Conservation (phyloP, 2,797 vertebrate genomes). For the Falco cherrug region DNA sequence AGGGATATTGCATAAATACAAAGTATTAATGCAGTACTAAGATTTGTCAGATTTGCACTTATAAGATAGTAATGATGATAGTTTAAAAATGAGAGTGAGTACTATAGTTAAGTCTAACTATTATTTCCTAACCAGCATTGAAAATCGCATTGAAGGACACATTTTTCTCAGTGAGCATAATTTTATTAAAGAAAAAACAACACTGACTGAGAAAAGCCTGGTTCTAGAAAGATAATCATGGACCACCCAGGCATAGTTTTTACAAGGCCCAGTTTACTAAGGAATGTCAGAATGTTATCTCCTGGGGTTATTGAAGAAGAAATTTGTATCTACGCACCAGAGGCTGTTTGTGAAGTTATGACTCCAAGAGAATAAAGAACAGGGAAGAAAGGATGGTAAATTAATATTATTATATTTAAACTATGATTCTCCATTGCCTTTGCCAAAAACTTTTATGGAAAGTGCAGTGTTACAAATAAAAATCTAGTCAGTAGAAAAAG, state of each 20-base stretch:
- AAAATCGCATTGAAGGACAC: slow-evolving; percentile 20
- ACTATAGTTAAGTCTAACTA: neutral
- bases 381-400: neutral
- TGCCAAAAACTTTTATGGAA: slow-evolving; percentile 61
- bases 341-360: slow-evolving; percentile 31
- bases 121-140: slow-evolving; percentile 12
- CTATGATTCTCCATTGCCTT: slow-evolving; percentile 42
- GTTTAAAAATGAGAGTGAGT: slow-evolving; percentile 32
- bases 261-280: slow-evolving; percentile 33
- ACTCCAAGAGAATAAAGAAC: neutral
- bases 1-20: neutral
- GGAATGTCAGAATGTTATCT: slow-evolving; percentile 21
- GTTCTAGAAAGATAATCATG: slow-evolving; percentile 6
- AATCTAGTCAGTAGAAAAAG: slow-evolving; percentile 19
- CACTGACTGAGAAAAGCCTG: slow-evolving; percentile 14
- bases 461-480: slow-evolving; percentile 41
- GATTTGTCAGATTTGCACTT: neutral
- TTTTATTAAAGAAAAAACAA: slow-evolving; percentile 14
- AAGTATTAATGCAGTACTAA: neutral
- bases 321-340: slow-evolving; percentile 4
- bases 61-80: neutral
- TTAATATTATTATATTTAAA: slow-evolving; percentile 54
- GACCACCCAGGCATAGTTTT: slow-evolving; percentile 56
- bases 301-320: slow-evolving; percentile 21
- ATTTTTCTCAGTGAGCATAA: slow-evolving; percentile 14